Evolutionary conservation across 2,797 vertebrate genomes (phyloP).

Genomic region (Phataginus tetradactyla): DNA sequence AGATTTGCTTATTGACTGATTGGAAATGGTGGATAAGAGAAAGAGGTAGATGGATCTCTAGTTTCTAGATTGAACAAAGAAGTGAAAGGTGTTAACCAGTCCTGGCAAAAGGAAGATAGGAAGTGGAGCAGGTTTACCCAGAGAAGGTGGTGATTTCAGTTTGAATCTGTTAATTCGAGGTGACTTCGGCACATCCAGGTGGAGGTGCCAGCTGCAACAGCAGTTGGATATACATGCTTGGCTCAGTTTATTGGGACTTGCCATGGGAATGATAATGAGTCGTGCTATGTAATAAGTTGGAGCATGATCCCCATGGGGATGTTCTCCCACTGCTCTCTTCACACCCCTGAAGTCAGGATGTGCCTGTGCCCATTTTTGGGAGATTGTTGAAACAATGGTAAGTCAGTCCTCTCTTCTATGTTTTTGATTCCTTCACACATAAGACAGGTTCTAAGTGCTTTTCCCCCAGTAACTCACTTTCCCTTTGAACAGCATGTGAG

Average conservation of each 20-base stretch:
- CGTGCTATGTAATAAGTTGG: not conserved
- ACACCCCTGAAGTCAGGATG: not conserved
- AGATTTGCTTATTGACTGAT: no score
- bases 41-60: not conserved
- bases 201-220: not conserved
- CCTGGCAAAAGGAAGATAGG: not conserved
- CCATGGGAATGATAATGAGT: not conserved
- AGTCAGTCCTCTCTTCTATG: not conserved
- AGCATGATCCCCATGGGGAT: not conserved
- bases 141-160: not conserved
- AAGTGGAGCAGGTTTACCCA: not conserved
- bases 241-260: not conserved
- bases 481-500: not conserved
- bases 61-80: not conserved
- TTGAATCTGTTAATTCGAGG: not conserved
- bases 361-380: not conserved
- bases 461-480: not conserved
- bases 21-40: not conserved
- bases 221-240: not conserved
- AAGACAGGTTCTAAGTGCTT: not conserved
- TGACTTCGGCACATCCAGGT: not conserved
- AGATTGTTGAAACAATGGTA: not conserved
- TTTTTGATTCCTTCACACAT: not conserved
- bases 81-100: not conserved
- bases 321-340: not conserved